A percentile compares a stretch with the other conserved stretches of the same genome.
Conservation (phyloP, 2,797 vertebrate genomes). For the Pipistrellus nathusii region DNA sequence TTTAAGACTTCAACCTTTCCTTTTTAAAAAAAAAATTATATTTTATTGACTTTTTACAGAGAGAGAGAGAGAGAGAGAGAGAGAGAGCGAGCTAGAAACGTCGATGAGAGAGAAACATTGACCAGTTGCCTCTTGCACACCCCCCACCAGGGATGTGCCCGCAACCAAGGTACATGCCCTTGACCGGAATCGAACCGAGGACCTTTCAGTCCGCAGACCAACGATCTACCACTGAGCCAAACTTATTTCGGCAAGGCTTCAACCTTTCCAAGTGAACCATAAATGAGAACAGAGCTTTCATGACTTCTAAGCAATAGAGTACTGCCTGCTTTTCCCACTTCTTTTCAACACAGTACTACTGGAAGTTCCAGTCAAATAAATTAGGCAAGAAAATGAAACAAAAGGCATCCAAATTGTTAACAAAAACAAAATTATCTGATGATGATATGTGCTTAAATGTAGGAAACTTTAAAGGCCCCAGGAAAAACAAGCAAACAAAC, state of each 20-base stretch:
- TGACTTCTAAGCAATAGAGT: neutral
- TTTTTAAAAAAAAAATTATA: too few relatives aligned
- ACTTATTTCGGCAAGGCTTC: neutral
- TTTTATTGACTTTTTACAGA: too few relatives aligned
- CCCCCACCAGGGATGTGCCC: too few relatives aligned
- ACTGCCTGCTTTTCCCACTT: neutral
- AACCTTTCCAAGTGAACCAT: neutral
- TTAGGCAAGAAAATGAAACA: neutral
- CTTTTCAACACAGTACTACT: neutral
- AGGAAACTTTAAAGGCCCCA: neutral
- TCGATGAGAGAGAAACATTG: too few relatives aligned
- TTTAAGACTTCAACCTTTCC: slow-evolving; percentile 42
- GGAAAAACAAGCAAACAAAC: neutral
- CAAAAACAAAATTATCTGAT: neutral
- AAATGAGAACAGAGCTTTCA: neutral
- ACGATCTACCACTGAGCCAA: too few relatives aligned
- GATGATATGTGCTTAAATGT: neutral
- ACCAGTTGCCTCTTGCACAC: too few relatives aligned
- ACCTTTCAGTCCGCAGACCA: too few relatives aligned
- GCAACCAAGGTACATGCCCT: too few relatives aligned
- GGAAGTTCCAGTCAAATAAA: neutral
- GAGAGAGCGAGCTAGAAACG: too few relatives aligned
- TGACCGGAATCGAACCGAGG: too few relatives aligned
- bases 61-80: too few relatives aligned
- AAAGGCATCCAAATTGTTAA: neutral